Base-by-base conservation (phyloP, 64 coral and sea anemone genomes). In the Stichodactyla helianthus region DNA sequence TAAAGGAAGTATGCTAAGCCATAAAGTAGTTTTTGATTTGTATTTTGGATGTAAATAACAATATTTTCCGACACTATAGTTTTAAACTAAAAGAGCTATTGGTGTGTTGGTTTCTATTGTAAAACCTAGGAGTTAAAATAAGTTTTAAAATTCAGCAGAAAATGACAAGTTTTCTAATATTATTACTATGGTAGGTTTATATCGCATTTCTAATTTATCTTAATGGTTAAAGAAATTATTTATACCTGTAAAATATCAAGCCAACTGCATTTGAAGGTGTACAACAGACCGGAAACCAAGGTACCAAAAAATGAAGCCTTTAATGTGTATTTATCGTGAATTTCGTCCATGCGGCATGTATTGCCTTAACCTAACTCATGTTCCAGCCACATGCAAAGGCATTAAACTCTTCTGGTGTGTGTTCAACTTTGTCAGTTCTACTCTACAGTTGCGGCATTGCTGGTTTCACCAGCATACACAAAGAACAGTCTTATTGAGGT, bases 221-320 rank as follows among this genome's bases (percentile, higher is more conserved):
- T 74, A 65, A 74, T 74, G 68, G 68, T 74, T 74, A 74, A 74
- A 74, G 68, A 74, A 74, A 74, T 13, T 13, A 6, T 74, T 31
- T 28, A 74, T 74, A 14, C 68, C n/a, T 31, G 12, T 81, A 81
- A 81, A 53, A 52, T 81, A 20, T 19, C 78, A 81, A 81, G 78
- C 17, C 78, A 53, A 81, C 35, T 51, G 78, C 25, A 13, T 52
- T 81, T 54, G 78, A 81, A 20, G 78, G 52, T 52, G 52, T 52
- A 8, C 78, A 81, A 81, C 50, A 51, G 78, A 81, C 35, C 7
- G 78, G 78, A 81, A 74, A 20, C 78, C 51, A 81, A 81, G 78
- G 78, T 81, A 81, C 78, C 52, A 16, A 28, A 44, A 44, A 52
- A 54, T 54, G 50, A 15, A 52, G 31, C 77, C 53, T 81, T 52